Evolutionary conservation across 2,113 vertebrate genomes (phyloP), one percentile per base, ranked within the genome.

Genomic region (Laticauda laticaudata): DNA sequence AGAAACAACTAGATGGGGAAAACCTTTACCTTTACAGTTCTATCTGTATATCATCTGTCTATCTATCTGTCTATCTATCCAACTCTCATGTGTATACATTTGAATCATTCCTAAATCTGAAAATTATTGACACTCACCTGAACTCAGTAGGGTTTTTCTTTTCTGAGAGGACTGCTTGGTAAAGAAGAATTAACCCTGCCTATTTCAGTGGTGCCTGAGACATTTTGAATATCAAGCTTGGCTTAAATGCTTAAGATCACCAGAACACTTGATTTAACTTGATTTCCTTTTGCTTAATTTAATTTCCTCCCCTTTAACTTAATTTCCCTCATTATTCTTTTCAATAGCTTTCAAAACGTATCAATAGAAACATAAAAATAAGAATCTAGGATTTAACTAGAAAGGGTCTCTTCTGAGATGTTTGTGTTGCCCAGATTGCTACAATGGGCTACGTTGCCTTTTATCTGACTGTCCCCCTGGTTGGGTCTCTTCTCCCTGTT

Each of bases 251-350:
- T 96, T 96, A 92, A 94, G 94, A 96, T 87, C 94, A 94, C 94
- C 94, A 81, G 91, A 96, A 95, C 93, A 95, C 93, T 95, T 94
- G 94, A 39, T 39, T 94, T 96, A 95, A 97, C 96, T 96, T 95
- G 95, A 96, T 97, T 97, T 97, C 95, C 96, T 96, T 94, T 96
- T 89, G 54, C 92, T 95, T 95, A 96, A 94, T 95, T 61, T 48
- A 92, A 95, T 97, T 96, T 97, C 92, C 95, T 26, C 48, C 92
- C 86, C 90, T 89, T 93, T 95, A 96, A 97, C 97, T 90, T 92
- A 92, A 97, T 96, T 97, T 97, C 92, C 96, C 96, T 88, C 94
- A 94, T 95, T 96, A 91, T 96, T 91, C 95, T 97, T 96, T 86
- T 55, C 43, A 91, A 91, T 95, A 94, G 86, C 91, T 94, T 91